Base-by-base conservation (phyloP, 1,140 invertebrate species). In the Sarcophaga peregrina region DNA sequence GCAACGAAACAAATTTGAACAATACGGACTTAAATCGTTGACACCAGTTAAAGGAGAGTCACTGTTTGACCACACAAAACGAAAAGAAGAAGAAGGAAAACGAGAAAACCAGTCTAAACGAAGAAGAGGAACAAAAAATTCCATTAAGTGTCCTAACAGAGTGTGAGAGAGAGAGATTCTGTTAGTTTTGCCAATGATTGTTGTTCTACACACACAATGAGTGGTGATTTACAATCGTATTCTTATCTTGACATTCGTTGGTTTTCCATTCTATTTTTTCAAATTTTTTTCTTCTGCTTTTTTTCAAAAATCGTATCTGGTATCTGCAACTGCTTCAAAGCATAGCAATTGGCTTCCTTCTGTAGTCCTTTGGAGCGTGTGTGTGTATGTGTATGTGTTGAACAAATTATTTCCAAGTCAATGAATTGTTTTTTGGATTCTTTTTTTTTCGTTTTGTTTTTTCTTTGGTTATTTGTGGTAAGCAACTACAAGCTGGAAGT, bases 141-240 rank as follows among this genome's bases (percentile, higher is more conserved):
- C 25, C 25, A 37, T 37, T 37, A 37, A 37, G 25, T 37, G 25
- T 37, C 1, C 1, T 37, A 37, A 4, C 4, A 37, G 25, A 37
- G 25, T 37, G 25, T 2, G 25, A 2, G 25, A 37, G 25, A 37
- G 25, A 37, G 25, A 37, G 25, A 37, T 37, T 2, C 25, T 2
- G 25, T 37, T 37, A 37, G 1, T 37, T 37, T 37, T 37, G 25
- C 25, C 25, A 37, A 37, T 37, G 25, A 37, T 37, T 37, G 25
- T 68, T 68, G n/a, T 68, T 68, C n/a, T 20, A 68, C 62, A 68
- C 62, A 68, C n/a, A 68, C 62, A 68, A 68, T 68, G 62, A 68
- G 17, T 68, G 20, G 62, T 68, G 62, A 68, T 68, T 68, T 68
- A 68, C 62, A 17, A 68, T 68, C 62, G 62, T 25, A 68, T 68